Evolutionary conservation across 2,113 vertebrate species (phyloP).

Genomic region (Candoia aspera): DNA sequence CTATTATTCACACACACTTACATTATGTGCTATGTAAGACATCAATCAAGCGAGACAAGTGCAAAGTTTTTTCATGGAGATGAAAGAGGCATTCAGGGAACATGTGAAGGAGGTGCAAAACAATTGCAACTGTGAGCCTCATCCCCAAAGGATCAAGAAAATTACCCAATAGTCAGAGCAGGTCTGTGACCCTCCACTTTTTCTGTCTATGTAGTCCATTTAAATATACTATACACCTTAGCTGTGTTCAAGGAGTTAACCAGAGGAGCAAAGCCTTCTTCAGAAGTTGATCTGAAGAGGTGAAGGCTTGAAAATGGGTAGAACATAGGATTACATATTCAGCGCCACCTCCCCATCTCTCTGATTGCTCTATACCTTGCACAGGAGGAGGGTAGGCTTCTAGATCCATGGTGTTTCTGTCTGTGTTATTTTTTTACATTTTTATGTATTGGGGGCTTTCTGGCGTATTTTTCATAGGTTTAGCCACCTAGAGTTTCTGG

Average conservation of each 20-base stretch:
- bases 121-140: not conserved
- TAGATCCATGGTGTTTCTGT: not conserved
- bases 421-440: not conserved
- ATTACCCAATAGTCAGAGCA: not conserved
- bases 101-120: not conserved
- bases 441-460: not conserved
- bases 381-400: not conserved
- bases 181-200: not conserved
- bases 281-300: not conserved
- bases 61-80: not conserved
- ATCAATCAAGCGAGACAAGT: not conserved
- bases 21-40: not conserved
- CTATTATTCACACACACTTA: not conserved
- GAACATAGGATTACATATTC: not conserved
- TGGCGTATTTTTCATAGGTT: not conserved
- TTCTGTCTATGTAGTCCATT: not conserved
- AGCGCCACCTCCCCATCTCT: not conserved
- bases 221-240: not conserved
- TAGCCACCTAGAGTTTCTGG: not conserved
- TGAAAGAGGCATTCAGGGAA: not conserved
- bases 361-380: not conserved
- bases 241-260: not conserved
- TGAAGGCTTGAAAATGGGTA: not conserved
- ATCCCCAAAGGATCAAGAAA: not conserved
- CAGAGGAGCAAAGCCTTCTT: not conserved